Percentiles rank a stretch among this genome's conserved stretches.
Evolutionary conservation across 1,140 invertebrate species (phyloP).

Genomic region (Magallana angulata): DNA sequence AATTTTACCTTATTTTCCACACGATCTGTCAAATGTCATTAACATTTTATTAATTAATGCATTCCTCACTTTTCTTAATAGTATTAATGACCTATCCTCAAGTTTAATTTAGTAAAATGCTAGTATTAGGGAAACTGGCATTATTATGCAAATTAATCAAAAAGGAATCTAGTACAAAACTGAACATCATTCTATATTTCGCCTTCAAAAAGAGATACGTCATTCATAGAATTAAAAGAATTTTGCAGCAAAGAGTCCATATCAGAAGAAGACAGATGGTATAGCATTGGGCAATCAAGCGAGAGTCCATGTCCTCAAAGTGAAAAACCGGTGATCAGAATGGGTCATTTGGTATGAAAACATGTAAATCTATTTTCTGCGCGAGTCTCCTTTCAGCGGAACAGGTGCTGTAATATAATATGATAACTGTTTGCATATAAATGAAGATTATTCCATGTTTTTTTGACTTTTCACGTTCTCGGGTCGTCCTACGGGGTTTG

Average conservation of each 20-base stretch:
- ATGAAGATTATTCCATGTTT: slow-evolving; percentile 21
- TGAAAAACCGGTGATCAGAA: background rate
- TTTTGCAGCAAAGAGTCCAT: background rate
- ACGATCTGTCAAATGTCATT: slow-evolving; percentile 31
- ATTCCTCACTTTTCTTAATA: background rate
- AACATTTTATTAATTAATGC: slow-evolving; percentile 33
- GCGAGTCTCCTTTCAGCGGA: background rate
- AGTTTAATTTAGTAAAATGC: slow-evolving; percentile 8
- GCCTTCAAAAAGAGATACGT: background rate
- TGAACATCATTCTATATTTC: background rate
- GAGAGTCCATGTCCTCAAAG: background rate
- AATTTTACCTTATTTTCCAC: background rate
- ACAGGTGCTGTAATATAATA: slow-evolving; percentile 24
- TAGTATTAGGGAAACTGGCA: slow-evolving; percentile 17
- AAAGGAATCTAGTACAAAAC: background rate
- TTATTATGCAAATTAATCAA: slow-evolving; percentile 15
- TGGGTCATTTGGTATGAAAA: background rate
- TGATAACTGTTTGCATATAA: slow-evolving; percentile 14
- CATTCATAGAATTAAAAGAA: slow-evolving; percentile 28
- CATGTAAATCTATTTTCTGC: slow-evolving; percentile 3
- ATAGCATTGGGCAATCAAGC: background rate
- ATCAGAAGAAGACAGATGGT: background rate
- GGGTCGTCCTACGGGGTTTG: background rate
- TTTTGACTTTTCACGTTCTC: slow-evolving; percentile 15
- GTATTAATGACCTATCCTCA: slow-evolving; percentile 16